phyloP scores from a whole-genome alignment of 2,113 vertebrate genomes.

The Brevimyrus niger region DNA sequence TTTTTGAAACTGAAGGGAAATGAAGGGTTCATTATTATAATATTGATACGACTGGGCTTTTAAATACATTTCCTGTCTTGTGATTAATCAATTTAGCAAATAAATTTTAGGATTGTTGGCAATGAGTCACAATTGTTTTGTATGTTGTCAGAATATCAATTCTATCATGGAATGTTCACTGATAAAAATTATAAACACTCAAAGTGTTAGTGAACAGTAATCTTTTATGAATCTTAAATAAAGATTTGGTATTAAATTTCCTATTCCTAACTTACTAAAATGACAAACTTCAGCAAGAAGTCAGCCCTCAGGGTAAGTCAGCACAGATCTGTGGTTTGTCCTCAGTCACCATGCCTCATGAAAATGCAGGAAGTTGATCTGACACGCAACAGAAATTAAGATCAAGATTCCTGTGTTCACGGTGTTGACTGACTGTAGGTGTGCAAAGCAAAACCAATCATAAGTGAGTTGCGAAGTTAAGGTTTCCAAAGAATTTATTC shows the following conservation, averaged over 20 bases:
- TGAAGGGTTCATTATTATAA: not conserved
- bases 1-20: not conserved
- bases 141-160: not conserved
- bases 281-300: not conserved
- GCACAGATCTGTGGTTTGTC: not conserved
- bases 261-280: not conserved
- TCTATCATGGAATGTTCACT: not conserved
- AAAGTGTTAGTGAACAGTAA: not conserved
- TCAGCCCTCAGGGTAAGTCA: not conserved
- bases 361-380: not conserved
- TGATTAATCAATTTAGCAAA: not conserved
- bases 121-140: conserved; percentile 1
- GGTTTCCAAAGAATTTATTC: not conserved
- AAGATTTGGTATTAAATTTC: not conserved
- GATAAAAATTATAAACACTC: not conserved
- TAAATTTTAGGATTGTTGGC: not conserved
- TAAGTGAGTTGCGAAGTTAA: not conserved
- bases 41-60: not conserved
- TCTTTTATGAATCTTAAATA: not conserved
- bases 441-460: not conserved
- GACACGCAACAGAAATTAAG: not conserved
- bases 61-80: not conserved
- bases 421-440: not conserved
- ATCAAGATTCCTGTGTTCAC: not conserved
- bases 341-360: not conserved